phyloP scores from a whole-genome alignment of 2,113 vertebrate species.

The Typhlomys cinereus region DNA sequence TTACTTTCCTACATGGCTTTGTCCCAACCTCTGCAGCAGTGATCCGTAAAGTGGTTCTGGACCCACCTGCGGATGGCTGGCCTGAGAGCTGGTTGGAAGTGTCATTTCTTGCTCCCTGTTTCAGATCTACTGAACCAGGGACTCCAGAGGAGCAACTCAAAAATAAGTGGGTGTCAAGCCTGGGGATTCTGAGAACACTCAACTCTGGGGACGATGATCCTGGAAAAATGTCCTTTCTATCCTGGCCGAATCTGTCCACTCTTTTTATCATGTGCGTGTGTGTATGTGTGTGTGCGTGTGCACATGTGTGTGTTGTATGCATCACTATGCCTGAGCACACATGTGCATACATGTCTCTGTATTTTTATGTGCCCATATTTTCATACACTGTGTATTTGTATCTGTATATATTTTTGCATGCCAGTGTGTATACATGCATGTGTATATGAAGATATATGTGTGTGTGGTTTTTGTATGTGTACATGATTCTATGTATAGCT shows the following conservation, averaged over 20 bases:
- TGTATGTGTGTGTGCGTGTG: background rate
- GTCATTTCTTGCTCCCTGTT: background rate
- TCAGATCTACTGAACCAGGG: slow-evolving; percentile 15
- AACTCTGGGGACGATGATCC: background rate
- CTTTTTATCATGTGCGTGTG: background rate
- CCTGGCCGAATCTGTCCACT: background rate
- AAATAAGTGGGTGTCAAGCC: background rate
- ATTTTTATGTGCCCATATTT: too few relatives aligned
- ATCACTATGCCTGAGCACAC: too few relatives aligned
- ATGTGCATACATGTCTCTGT: too few relatives aligned
- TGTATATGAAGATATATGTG: too few relatives aligned
- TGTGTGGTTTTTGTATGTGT: too few relatives aligned
- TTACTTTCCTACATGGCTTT: background rate
- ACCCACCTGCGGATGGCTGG: background rate
- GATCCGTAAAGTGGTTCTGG: background rate
- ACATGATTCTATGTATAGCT: too few relatives aligned
- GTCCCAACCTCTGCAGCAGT: background rate
- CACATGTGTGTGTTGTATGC: background rate
- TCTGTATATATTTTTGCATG: too few relatives aligned
- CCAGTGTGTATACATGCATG: too few relatives aligned
- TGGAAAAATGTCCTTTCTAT: background rate
- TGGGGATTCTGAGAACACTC: background rate
- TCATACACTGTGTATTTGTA: too few relatives aligned
- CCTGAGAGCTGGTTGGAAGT: background rate
- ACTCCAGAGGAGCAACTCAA: background rate